Percentiles rank a stretch among this genome's conserved stretches.
Evolutionary conservation across 2,797 vertebrate genomes (phyloP).

Genomic region (Myotis myotis): DNA sequence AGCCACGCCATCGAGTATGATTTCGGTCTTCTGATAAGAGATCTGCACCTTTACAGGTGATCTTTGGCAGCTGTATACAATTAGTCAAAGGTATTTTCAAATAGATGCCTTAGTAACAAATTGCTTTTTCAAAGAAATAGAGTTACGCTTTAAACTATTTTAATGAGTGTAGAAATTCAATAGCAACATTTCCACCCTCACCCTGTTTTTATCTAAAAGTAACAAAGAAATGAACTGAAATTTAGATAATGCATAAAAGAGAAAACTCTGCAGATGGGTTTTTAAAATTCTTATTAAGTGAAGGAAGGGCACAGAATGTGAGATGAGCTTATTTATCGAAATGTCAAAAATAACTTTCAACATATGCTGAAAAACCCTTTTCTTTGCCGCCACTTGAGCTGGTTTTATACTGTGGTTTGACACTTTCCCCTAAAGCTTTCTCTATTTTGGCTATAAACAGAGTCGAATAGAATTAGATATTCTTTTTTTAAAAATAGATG

Average conservation of each 20-base stretch:
- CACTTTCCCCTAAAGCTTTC: slow-evolving; percentile 39
- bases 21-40: not conserved
- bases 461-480: slow-evolving; percentile 35
- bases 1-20: not conserved
- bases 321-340: slow-evolving; percentile 63
- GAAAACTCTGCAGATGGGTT: not conserved
- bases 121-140: slow-evolving; percentile 27
- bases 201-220: slow-evolving; percentile 17
- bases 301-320: slow-evolving; percentile 36
- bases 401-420: slow-evolving; percentile 54
- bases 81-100: slow-evolving; percentile 35
- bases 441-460: slow-evolving; percentile 48
- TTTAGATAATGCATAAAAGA: not conserved
- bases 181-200: slow-evolving; percentile 10
- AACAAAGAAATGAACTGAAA: not conserved
- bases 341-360: slow-evolving; percentile 64
- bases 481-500: slow-evolving; percentile 6
- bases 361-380: slow-evolving; percentile 31
- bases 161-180: slow-evolving; percentile 45
- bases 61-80: not conserved
- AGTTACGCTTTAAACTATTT: slow-evolving; percentile 26
- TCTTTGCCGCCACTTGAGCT: slow-evolving; percentile 22
- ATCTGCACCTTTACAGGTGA: not conserved
- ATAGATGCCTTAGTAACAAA: not conserved
- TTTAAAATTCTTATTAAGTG: slow-evolving; percentile 52